These are phyloP conservation scores for Melolontha melolontha DNA, from an alignment of 2,888 invertebrate species.

Conservation along the genomic window DNA sequence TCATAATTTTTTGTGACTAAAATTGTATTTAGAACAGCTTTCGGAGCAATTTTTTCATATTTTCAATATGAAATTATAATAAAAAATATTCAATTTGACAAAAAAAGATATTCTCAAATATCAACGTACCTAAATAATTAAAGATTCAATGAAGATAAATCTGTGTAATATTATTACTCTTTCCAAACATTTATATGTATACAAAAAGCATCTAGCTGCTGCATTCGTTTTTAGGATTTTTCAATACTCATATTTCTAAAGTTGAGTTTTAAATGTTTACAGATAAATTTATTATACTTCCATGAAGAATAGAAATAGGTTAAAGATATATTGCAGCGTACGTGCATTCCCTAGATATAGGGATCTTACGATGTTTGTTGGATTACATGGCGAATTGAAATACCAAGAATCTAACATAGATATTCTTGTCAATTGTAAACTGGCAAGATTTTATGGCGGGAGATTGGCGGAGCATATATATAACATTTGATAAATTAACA, in stretches of 20 bases:
- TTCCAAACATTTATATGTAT: neutral
- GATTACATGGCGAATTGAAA: slow-evolving; percentile 17
- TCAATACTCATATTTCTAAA: slow-evolving; percentile 14
- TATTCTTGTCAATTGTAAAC: slow-evolving; percentile 23
- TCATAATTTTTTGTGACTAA: too few species aligned
- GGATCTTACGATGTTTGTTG: slow-evolving; percentile 15
- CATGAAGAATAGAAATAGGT: slow-evolving; percentile 7
- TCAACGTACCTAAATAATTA: too few species aligned
- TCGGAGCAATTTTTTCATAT: too few species aligned
- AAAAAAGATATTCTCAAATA: too few species aligned
- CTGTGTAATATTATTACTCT: neutral
- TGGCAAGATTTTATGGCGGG: slow-evolving; percentile 15
- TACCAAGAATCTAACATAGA: slow-evolving; percentile 9
- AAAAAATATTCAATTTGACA: too few species aligned
- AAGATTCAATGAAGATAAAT: too few species aligned
- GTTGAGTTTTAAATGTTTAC: slow-evolving; percentile 15
- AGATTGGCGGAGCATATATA: too few species aligned
- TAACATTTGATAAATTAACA: too few species aligned
- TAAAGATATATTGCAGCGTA: slow-evolving; percentile 20
- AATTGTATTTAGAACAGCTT: too few species aligned
- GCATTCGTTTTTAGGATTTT: neutral
- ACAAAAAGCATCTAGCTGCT: neutral
- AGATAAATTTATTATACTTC: slow-evolving; percentile 15
- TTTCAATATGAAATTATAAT: too few species aligned
- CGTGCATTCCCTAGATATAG: neutral